Evolutionary conservation across 1,140 invertebrate species (phyloP), one percentile per base, ranked within the genome.

Genomic region (Neodiprion fabricii): DNA sequence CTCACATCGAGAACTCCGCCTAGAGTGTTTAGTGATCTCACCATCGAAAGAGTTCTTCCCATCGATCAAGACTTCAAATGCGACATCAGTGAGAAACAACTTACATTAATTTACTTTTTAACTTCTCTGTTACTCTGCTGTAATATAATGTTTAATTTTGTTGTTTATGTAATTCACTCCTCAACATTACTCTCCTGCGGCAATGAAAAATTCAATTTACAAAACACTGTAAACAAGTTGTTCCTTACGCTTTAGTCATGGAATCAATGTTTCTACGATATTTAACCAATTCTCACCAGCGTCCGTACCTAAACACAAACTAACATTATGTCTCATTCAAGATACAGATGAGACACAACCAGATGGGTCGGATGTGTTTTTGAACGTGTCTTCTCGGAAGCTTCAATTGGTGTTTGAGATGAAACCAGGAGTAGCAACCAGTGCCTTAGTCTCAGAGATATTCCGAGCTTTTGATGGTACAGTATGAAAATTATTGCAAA

Each of bases 1-100:
- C 86, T 90, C 65, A 89, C 90, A 47, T 89, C 90, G 11, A 89
- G 89, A 79, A 89, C 83, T 78, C 91, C 91, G 78, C 93, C 93
- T 11, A 90, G 90, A 84, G 90, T 90, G 40, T 91, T 93, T 74
- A 91, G 91, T 23, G 94, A 95, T 86, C 85, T 95, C 76, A 91
- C 91, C 9, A 90, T 95, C 81, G 94, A 95, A 86, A 91, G 91
- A 82, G 90, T 93, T 66, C 87, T 95, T 78, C 93, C 94, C n/a
- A 91, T 96, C 70, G 92, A 95, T 87, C 89, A 91, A 77, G 91
- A 91, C 79, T 95, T 95, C 86, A 92, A 92, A 83, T 95, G 92
- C 89, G 92, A 94, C 89, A 92, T 94, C 82, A 92, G 91, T 92
- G 87, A 82, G 83, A 78, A 40, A 3, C 1, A 40, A 40, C 28